Percentiles rank a stretch among this genome's conserved stretches.
Evolutionary conservation across 2,888 invertebrate species (phyloP).

Genomic region (Drosophila parthenogenetica): DNA sequence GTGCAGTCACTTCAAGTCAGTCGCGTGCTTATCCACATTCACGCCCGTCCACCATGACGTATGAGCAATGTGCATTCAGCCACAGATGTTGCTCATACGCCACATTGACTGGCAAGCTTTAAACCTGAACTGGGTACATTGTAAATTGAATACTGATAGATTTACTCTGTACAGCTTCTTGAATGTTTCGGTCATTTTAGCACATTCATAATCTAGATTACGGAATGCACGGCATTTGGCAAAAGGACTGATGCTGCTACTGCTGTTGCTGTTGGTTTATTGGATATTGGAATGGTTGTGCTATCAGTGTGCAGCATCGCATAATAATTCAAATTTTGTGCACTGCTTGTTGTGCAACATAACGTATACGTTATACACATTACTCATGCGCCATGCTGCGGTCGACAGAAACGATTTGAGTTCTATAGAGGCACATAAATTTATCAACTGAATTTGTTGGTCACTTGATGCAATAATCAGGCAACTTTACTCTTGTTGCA

Average conservation of each 20-base stretch:
- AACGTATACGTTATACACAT: slow-evolving; percentile 48
- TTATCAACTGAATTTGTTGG: slow-evolving; percentile 49
- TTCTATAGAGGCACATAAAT: slow-evolving; percentile 52
- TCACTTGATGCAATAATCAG: slow-evolving; percentile 76
- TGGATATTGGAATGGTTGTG: slow-evolving; percentile 10
- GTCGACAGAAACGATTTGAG: slow-evolving; percentile 10
- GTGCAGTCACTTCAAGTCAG: slow-evolving; percentile 27
- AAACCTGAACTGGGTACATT: neutral
- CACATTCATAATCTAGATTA: slow-evolving; percentile 30
- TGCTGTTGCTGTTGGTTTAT: neutral
- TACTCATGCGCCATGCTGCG: slow-evolving; percentile 47
- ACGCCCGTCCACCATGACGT: slow-evolving; percentile 29
- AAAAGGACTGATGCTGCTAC: neutral
- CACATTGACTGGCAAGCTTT: slow-evolving; percentile 28
- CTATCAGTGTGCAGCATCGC: neutral
- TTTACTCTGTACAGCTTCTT: slow-evolving; percentile 18
- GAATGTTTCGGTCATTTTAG: slow-evolving; percentile 32
- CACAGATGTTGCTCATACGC: slow-evolving; percentile 55
- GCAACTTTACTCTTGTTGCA: slow-evolving; percentile 59
- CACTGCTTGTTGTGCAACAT: slow-evolving; percentile 16
- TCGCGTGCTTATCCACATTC: slow-evolving; percentile 14
- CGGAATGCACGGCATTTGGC: slow-evolving; percentile 7
- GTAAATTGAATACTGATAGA: slow-evolving; percentile 8
- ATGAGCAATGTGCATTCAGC: slow-evolving; percentile 54
- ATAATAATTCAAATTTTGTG: slow-evolving; percentile 39